Percentiles rank a stretch among this genome's conserved stretches.
phyloP scores from a whole-genome alignment of 2,113 vertebrate genomes.

The Aegithalos caudatus region DNA sequence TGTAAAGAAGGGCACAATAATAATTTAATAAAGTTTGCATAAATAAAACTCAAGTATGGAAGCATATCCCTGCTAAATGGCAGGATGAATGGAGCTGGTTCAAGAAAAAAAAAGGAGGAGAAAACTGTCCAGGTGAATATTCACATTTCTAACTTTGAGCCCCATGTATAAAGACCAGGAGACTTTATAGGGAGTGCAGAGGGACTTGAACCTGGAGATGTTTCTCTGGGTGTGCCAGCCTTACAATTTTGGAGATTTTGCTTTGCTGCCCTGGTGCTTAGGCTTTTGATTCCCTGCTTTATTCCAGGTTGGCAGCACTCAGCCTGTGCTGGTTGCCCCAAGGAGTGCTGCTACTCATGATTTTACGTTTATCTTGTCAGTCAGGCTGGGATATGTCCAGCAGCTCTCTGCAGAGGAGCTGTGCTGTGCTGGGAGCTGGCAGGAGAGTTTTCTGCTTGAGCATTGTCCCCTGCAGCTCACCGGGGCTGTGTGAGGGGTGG shows the following conservation, averaged over 20 bases:
- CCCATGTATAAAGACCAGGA: background rate
- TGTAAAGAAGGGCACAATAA: background rate
- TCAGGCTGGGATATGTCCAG: background rate
- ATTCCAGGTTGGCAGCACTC: accelerated
- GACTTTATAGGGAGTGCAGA: background rate
- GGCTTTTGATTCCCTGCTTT: background rate
- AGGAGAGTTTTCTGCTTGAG: background rate
- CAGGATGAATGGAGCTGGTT: background rate
- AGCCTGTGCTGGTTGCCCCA: background rate
- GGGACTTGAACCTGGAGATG: background rate
- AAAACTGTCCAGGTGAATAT: background rate
- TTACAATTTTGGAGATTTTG: background rate
- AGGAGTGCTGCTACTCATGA: background rate
- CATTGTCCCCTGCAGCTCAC: background rate
- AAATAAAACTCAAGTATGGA: background rate
- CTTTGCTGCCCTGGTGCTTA: background rate
- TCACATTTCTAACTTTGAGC: background rate
- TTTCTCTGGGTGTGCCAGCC: background rate
- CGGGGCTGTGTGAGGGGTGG: background rate
- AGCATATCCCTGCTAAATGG: background rate
- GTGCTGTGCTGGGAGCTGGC: background rate
- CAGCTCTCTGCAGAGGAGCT: background rate
- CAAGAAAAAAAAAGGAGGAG: background rate
- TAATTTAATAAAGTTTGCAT: background rate
- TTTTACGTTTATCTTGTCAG: background rate